Evolutionary conservation across 2,113 vertebrate genomes (phyloP), one percentile per base, ranked within the genome.

Genomic region (rat (Rattus norvegicus)): DNA sequence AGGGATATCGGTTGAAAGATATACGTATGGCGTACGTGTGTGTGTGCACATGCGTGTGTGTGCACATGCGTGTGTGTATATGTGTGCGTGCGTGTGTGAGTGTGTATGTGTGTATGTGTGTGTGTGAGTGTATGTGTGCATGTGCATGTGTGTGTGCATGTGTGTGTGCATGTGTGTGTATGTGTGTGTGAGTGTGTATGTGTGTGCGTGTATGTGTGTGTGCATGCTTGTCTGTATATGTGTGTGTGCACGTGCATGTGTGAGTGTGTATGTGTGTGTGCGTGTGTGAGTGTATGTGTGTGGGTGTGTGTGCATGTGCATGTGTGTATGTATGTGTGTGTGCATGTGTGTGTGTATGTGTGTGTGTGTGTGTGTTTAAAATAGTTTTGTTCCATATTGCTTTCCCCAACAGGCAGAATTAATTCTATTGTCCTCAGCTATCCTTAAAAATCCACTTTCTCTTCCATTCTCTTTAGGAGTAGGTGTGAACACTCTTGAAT

Each of bases 401-500:
- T 96, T 97, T 95, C 76, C 65, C 4, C 49, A 49, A 73, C 92
- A 76, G 80, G 75, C 63, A 83, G 52, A 11, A 80, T 67, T n/a
- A 80, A 88, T 92, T 92, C 73, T 61, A 39, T 88, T 95, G 92
- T 76, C 52, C 88, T n/a, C n/a, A 39, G 88, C 72, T 70, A 92
- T 20, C 65, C 30, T 92, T 69, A 76, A 95, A 95, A 97, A 88
- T 67, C 77, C 9, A 36, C 70, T 92, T 95, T 84, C 75, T n/a
- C 63, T 85, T 88, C 67, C 28, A 19, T 14, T 47, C 52, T 56
- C 36, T 52, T 73, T 81, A 43, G 65, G 39, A 81, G 70, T 59
- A 94, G 93, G 85, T 84, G 88, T 63, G 89, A 90, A 91, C 47
- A 33, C 65, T 93, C 89, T 96, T 97, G 96, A 97, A 92, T 73